Evolutionary conservation across 2,797 vertebrate species (phyloP).

Genomic region (Enteromius unitaeniatus): DNA sequence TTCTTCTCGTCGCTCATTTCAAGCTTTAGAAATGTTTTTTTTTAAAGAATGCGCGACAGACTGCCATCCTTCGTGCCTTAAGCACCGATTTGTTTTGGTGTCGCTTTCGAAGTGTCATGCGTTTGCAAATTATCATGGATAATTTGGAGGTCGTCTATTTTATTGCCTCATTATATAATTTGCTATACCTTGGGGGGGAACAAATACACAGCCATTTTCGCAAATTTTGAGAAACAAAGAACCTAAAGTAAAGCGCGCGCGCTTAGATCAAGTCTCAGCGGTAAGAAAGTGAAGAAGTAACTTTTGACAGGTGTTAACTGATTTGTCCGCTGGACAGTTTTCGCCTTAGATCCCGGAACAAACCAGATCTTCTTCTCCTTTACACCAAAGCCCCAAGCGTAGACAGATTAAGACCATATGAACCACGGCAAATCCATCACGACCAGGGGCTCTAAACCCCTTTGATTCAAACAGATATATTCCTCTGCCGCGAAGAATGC

Average conservation of each 20-base stretch:
- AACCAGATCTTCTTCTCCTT: constrained; percentile 69
- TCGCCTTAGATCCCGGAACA: constrained; percentile 68
- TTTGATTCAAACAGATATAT: constrained; percentile 82
- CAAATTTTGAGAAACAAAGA: neutral
- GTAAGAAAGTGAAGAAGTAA: constrained; percentile 43
- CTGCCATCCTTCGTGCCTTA: neutral
- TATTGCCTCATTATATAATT: neutral
- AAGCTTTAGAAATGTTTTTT: neutral
- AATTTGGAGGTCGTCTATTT: neutral
- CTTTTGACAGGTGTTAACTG: constrained; percentile 66
- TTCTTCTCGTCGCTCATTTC: constrained; percentile 56
- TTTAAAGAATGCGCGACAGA: neutral
- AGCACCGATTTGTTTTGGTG: neutral
- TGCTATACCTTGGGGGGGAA: neutral
- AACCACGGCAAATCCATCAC: constrained; percentile 80
- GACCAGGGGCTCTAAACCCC: constrained; percentile 82
- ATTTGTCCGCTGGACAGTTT: constrained; percentile 65
- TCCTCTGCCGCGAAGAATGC: constrained; percentile 71
- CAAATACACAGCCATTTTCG: neutral
- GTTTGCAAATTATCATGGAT: neutral
- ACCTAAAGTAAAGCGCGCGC: neutral
- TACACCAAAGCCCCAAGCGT: constrained; percentile 77
- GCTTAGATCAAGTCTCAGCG: constrained; percentile 15
- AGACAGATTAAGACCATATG: constrained; percentile 86
- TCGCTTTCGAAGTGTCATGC: neutral